phyloP scores from a whole-genome alignment of 2,797 vertebrate species.

The Chromis chromis region DNA sequence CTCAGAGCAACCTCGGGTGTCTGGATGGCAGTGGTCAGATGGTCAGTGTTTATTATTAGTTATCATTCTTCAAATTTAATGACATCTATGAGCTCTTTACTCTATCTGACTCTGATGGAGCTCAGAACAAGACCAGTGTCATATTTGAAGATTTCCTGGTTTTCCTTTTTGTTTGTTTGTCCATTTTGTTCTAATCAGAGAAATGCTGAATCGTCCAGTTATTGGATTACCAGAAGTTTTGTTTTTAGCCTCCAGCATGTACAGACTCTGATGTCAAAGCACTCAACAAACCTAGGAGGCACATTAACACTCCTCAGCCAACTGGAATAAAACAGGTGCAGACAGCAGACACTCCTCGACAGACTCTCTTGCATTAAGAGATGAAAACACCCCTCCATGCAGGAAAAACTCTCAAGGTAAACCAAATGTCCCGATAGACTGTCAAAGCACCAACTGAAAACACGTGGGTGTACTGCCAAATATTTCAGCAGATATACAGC shows the following conservation, averaged over 20 bases:
- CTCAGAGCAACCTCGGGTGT: constrained; percentile 36
- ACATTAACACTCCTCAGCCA: constrained; percentile 52
- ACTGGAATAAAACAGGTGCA: constrained; percentile 39
- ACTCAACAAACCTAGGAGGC: constrained; percentile 79
- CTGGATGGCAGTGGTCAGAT: constrained; percentile 11
- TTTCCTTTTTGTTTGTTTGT: constrained; percentile 2
- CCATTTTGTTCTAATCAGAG: neutral
- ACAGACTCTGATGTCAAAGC: constrained; percentile 93
- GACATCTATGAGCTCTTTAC: constrained; percentile 97
- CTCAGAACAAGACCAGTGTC: constrained; percentile 96
- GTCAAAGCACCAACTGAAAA: constrained; percentile 41
- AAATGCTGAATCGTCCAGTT: constrained; percentile 3
- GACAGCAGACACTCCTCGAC: constrained; percentile 41
- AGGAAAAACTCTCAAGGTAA: constrained; percentile 46
- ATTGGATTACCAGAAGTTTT: neutral
- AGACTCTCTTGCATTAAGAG: constrained; percentile 32
- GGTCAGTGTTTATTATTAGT: constrained; percentile 39
- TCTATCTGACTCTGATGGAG: constrained; percentile 88
- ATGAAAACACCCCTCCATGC: constrained; percentile 33
- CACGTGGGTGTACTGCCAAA: constrained; percentile 15
- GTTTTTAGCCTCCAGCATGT: constrained; percentile 78
- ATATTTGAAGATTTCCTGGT: constrained; percentile 93
- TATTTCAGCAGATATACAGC: constrained; percentile 27
- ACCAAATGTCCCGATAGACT: constrained; percentile 13
- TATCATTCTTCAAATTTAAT: constrained; percentile 53